A percentile compares a stretch with the other conserved stretches of the same genome.
Conservation (phyloP, 2,888 invertebrate species). For the Thysanoteuthis rhombus region DNA sequence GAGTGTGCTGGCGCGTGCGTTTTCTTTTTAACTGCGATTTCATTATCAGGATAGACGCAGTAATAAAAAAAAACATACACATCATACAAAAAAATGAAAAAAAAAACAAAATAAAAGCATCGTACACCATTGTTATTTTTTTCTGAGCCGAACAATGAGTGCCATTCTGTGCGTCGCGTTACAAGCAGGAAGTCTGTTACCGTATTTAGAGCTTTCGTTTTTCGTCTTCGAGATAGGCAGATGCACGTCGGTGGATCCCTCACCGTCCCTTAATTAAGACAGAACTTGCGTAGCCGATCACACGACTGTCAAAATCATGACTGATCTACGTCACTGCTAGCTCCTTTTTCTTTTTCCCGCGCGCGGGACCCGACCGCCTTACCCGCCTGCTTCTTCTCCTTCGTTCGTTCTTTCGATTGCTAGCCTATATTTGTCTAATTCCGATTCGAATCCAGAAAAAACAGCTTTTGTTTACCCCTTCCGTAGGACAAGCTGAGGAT, state of each 20-base stretch:
- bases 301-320: background rate
- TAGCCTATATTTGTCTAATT: background rate
- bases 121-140: background rate
- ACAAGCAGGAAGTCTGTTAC: background rate
- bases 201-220: background rate
- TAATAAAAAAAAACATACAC: background rate
- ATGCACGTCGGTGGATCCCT: conserved; percentile 12
- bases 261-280: background rate
- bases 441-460: conserved; percentile 12
- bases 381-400: background rate
- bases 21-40: background rate
- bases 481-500: background rate
- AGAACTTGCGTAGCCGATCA: background rate
- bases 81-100: background rate
- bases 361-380: background rate
- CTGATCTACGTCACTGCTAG: background rate
- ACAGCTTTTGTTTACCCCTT: background rate
- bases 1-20: background rate
- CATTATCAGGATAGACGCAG: background rate
- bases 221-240: conserved; percentile 12
- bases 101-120: background rate
- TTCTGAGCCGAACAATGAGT: background rate
- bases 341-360: background rate
- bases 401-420: background rate
- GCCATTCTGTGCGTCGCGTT: background rate